These are phyloP conservation scores for Phanerotoma sp. DNA, from an alignment of 2,888 invertebrate genomes.

Conservation along the genomic window DNA sequence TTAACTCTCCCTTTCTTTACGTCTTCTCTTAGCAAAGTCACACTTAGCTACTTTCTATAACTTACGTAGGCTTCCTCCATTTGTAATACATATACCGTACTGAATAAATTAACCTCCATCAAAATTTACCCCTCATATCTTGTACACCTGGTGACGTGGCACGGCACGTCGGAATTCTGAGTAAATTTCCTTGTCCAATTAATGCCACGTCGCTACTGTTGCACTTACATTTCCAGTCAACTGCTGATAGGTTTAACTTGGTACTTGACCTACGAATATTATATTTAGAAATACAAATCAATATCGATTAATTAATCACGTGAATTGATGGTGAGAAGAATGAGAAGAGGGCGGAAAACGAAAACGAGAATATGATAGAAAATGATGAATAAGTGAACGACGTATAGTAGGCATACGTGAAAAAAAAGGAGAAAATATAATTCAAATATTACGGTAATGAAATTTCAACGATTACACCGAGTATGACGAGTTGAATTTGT, in stretches of 20 bases:
- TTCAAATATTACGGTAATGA: no score
- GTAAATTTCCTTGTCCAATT: conserved; percentile 49
- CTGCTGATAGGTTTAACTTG: background rate
- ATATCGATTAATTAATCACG: background rate
- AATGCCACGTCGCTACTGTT: conserved; percentile 32
- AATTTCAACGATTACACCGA: no score
- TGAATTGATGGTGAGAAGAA: no score
- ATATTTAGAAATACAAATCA: background rate
- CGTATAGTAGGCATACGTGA: no score
- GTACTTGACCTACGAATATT: background rate
- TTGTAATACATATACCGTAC: conserved; percentile 19
- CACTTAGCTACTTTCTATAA: conserved; percentile 9
- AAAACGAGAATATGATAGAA: no score
- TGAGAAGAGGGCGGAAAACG: no score
- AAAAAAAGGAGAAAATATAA: no score
- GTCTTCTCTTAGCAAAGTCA: conserved; percentile 2
- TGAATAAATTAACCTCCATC: conserved; percentile 25
- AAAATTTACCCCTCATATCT: conserved; percentile 20
- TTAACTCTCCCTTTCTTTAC: background rate
- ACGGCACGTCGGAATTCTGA: conserved; percentile 42
- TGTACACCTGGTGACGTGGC: conserved; percentile 26
- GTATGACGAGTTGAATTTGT: no score
- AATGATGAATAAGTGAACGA: no score
- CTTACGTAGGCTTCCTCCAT: conserved; percentile 9
- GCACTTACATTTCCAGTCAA: background rate